Evolutionary conservation across 2,888 invertebrate genomes (phyloP).

Genomic region (Lepidochrysops patricia): DNA sequence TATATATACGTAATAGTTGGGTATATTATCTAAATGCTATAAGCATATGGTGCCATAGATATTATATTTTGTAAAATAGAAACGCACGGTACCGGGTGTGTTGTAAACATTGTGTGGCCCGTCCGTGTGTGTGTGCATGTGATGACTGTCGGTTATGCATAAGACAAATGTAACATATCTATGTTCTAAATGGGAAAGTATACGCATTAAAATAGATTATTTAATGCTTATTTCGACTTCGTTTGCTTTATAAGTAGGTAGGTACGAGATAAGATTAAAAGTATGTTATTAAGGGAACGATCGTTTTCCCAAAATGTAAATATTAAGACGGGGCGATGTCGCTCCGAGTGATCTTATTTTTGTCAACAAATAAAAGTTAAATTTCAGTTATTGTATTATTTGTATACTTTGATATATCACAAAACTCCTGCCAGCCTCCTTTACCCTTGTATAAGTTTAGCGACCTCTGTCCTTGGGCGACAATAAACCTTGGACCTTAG

Average conservation of each 20-base stretch:
- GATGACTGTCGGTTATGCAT: slow-evolving; percentile 5
- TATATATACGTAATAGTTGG: slow-evolving; percentile 16
- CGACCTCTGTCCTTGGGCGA: too few species aligned
- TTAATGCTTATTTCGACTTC: slow-evolving; percentile 60
- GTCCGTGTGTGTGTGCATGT: background rate
- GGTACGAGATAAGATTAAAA: slow-evolving; percentile 42
- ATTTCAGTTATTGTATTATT: background rate
- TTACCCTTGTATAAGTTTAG: too few species aligned
- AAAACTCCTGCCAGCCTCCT: too few species aligned
- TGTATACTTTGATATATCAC: too few species aligned
- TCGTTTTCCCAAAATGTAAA: slow-evolving; percentile 13
- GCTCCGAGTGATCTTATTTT: slow-evolving; percentile 10
- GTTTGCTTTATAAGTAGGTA: slow-evolving; percentile 62
- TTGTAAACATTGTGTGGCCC: slow-evolving; percentile 9
- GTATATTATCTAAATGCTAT: slow-evolving; percentile 41
- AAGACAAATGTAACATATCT: slow-evolving; percentile 11
- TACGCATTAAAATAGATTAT: slow-evolving; percentile 71
- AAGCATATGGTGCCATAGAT: slow-evolving; percentile 73
- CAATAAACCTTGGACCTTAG: too few species aligned
- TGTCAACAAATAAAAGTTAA: slow-evolving; percentile 9
- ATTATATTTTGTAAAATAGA: slow-evolving; percentile 40
- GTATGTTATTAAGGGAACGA: background rate
- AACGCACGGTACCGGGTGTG: background rate
- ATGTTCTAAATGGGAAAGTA: slow-evolving; percentile 70
- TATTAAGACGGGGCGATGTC: background rate